Base-by-base conservation (phyloP, 2,797 vertebrate genomes). In the Labeo calbasu region DNA sequence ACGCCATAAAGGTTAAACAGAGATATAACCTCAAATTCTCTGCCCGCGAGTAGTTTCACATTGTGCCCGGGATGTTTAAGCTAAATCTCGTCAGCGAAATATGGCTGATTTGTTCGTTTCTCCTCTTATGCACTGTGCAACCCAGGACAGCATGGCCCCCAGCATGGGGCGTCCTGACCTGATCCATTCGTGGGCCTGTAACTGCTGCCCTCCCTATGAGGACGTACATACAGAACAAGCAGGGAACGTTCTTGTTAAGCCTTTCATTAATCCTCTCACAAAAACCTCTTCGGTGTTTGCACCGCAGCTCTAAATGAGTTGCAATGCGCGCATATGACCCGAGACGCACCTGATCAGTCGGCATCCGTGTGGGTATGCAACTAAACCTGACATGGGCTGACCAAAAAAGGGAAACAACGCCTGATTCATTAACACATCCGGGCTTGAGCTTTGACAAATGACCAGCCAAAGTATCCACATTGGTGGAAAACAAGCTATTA, bases 241-340 rank as follows among this genome's bases (percentile, higher is more conserved):
- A 55, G 43, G 48, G 70, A 78, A 84, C 57, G 46, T 82, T 84
- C 65, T 28, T 61, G 75, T 36, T 78, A 84, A 84, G 65, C 75
- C 82, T 61, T 78, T 82, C 57, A 77, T 79, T 82, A 86, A 86
- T 83, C 85, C 79, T 83, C 66, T 77, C 72, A 73, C 77, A 83
- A 75, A 69, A 72, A 77, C 68, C 68, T 86, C n/a, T 63, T 61
- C 61, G 81, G 51, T 6, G 4, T 85, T 77, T 77, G 40, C 66
- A 12, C 66, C 0, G 13, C 78, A 23, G 70, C 70, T 84, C 70
- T 50, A 32, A 66, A 83, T 77, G 50, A 65, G 51, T 69, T 69
- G 51, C 53, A 78, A 28, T 59, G 75, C 8, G 1, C 2, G 2
- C 25, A 46, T 36, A 32, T 36, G 69, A 65, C 43, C 66, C n/a